phyloP scores from a whole-genome alignment of 1,140 invertebrate genomes.

The Panonychus citri region DNA sequence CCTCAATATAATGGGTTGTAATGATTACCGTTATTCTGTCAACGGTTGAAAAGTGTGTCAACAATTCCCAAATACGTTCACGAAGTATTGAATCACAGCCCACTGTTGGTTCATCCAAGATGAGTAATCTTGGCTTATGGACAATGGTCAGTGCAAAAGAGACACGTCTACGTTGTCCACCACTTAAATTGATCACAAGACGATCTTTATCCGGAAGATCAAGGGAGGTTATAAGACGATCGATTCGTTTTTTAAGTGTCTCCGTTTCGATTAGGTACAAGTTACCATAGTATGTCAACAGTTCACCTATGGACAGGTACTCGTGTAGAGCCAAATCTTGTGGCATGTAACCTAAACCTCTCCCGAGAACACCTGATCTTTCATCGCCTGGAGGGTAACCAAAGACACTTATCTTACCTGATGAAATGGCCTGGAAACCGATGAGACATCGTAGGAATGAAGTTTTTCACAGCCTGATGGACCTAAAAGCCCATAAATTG shows the following conservation, averaged over 20 bases:
- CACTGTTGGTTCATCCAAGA: constrained; percentile 82
- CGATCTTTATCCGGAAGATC: constrained; percentile 41
- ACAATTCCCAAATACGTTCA: constrained; percentile 40
- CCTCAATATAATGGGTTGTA: constrained; percentile 26
- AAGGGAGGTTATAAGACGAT: constrained; percentile 67
- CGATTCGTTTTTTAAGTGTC: constrained; percentile 34
- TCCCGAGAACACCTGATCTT: constrained; percentile 7
- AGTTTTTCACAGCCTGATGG: constrained; percentile 13
- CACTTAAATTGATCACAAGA: constrained; percentile 31
- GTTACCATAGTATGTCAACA: constrained; percentile 83
- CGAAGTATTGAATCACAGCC: constrained; percentile 67
- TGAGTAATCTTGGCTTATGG: constrained; percentile 80
- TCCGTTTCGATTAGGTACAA: constrained; percentile 53
- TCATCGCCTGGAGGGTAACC: constrained; percentile 3
- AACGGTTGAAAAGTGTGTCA: constrained; percentile 53
- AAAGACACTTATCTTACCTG: constrained; percentile 5
- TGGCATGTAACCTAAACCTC: constrained; percentile 15
- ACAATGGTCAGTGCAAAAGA: constrained; percentile 76
- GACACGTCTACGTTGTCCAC: constrained; percentile 71
- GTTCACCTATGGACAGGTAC: constrained; percentile 79
- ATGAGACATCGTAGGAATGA: constrained; percentile 9
- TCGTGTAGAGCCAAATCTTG: constrained; percentile 63
- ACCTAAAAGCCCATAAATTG: constrained; percentile 10
- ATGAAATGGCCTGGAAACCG: neutral
- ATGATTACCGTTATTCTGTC: constrained; percentile 25